phyloP scores from a whole-genome alignment of 1,140 invertebrate species.

The Pissodes strobi region DNA sequence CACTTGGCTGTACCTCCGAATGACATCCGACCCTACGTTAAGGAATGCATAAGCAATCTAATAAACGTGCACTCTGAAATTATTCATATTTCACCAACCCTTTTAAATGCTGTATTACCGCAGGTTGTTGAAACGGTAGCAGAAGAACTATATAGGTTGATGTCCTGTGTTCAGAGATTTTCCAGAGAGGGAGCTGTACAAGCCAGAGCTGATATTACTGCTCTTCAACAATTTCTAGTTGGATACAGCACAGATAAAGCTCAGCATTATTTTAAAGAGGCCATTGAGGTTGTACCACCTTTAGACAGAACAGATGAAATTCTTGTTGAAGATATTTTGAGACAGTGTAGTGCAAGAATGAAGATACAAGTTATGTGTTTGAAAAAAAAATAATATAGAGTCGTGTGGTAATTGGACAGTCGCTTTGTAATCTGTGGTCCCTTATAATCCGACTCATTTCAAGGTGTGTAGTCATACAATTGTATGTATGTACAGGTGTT shows the following conservation, averaged over 20 bases:
- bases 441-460: no score
- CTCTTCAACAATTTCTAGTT: constrained; percentile 61
- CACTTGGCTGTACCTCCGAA: constrained; percentile 72
- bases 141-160: constrained; percentile 86
- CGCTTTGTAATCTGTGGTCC: no score
- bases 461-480: no score
- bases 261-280: constrained; percentile 65
- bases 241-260: constrained; percentile 62
- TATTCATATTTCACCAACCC: constrained; percentile 77
- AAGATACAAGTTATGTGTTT: constrained; percentile 51
- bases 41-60: constrained; percentile 89
- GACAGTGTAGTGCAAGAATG: constrained; percentile 48
- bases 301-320: constrained; percentile 57
- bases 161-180: constrained; percentile 77
- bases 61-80: constrained; percentile 93
- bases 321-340: constrained; percentile 51
- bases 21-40: constrained; percentile 86
- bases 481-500: no score
- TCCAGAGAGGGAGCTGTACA: constrained; percentile 70
- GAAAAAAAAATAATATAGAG: constrained; percentile 33
- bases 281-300: constrained; percentile 63
- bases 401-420: no score
- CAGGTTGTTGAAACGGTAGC: constrained; percentile 89
- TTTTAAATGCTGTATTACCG: constrained; percentile 76
- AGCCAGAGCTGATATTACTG: constrained; percentile 66